Percentiles rank a stretch among this genome's conserved stretches.
Evolutionary conservation across 2,113 vertebrate species (phyloP).

Genomic region (Opisthocomus hoazin): DNA sequence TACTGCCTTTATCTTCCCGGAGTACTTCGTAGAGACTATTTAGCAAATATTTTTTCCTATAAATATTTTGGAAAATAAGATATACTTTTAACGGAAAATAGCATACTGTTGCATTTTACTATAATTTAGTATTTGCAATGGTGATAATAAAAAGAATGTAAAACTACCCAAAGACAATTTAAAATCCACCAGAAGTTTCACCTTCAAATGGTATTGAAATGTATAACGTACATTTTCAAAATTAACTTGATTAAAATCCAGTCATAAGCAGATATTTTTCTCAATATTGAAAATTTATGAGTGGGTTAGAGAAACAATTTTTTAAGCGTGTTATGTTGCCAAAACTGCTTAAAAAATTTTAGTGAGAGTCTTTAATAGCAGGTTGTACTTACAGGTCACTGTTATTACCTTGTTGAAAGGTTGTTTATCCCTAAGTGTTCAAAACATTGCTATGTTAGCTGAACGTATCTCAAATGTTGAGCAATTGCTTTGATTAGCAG

Average conservation of each 20-base stretch:
- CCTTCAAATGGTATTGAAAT: constrained; percentile 11
- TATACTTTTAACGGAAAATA: neutral
- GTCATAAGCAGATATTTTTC: neutral
- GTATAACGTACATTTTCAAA: constrained; percentile 15
- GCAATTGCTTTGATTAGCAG: neutral
- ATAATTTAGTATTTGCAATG: neutral
- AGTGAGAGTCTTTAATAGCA: neutral
- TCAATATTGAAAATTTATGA: neutral
- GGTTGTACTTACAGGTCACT: neutral
- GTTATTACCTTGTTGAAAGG: neutral
- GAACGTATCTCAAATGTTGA: neutral
- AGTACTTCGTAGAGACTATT: neutral
- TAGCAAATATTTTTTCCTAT: neutral
- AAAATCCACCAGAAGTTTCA: constrained; percentile 28
- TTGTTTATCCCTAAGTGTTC: neutral
- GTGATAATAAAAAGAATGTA: neutral
- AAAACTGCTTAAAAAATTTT: neutral
- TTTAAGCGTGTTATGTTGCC: neutral
- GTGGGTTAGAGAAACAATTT: neutral
- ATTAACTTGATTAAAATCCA: constrained; percentile 53
- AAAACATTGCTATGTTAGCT: neutral
- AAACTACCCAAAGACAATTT: constrained; percentile 18
- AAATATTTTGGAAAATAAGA: neutral
- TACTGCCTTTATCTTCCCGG: neutral
- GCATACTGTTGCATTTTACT: neutral